Conservation (phyloP, 2,888 invertebrate species). For the Orthosia cruda region DNA sequence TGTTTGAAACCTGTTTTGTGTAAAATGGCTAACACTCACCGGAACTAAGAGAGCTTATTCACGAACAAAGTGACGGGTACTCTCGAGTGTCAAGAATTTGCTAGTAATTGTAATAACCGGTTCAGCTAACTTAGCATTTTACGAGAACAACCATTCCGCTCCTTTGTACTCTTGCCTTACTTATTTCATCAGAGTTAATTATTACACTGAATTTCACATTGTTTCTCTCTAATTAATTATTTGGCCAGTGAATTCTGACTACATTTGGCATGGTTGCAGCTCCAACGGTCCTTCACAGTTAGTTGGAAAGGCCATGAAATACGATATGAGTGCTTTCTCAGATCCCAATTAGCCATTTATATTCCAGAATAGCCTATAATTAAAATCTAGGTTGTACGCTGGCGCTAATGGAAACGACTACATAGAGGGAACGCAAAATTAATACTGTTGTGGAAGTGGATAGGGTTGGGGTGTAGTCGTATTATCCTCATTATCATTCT, state of each 20-base stretch:
- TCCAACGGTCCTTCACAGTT: conserved; percentile 41
- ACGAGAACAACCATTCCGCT: conserved; percentile 29
- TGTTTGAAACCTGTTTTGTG: conserved; percentile 86
- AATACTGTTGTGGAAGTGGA: conserved; percentile 30
- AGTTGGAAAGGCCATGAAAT: conserved; percentile 54
- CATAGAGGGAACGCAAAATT: conserved; percentile 26
- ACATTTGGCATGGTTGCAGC: conserved; percentile 47
- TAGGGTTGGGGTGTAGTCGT: neutral
- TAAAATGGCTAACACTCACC: conserved; percentile 82
- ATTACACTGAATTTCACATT: conserved; percentile 11
- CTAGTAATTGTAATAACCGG: conserved; percentile 55
- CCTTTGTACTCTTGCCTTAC: conserved; percentile 2
- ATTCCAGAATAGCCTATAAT: conserved; percentile 51
- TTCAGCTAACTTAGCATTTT: conserved; percentile 37
- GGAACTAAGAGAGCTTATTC: conserved; percentile 68
- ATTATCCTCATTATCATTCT: conserved; percentile 24
- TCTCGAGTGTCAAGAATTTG: conserved; percentile 61
- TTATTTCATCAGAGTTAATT: conserved; percentile 28
- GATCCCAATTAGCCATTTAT: conserved; percentile 55
- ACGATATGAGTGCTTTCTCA: conserved; percentile 60
- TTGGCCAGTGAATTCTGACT: conserved; percentile 25
- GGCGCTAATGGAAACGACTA: conserved; percentile 22
- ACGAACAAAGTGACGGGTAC: conserved; percentile 69
- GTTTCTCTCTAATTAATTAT: conserved; percentile 41
- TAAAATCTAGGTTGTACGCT: conserved; percentile 36